phyloP scores from a whole-genome alignment of 2,113 vertebrate genomes.

The Telmatochromis sp. region DNA sequence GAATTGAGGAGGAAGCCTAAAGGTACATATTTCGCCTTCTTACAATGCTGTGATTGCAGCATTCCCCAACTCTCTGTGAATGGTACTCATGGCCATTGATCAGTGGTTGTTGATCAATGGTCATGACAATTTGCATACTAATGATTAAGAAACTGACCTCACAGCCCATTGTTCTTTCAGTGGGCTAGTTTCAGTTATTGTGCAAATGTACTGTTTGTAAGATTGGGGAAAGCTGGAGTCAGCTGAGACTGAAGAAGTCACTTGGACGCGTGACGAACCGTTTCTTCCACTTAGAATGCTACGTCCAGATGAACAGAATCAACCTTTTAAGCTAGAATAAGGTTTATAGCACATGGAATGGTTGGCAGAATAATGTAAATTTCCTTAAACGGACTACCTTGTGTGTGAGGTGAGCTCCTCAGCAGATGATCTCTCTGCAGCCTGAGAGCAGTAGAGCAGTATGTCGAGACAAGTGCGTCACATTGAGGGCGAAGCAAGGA shows the following conservation, averaged over 20 bases:
- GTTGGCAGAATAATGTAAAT: neutral
- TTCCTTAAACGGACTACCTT: slow-evolving; percentile 61
- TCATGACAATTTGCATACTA: neutral
- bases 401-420: slow-evolving; percentile 50
- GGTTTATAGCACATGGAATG: neutral
- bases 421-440: slow-evolving; percentile 72
- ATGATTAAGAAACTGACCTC: neutral
- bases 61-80: neutral
- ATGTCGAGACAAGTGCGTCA: slow-evolving; percentile 67
- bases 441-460: slow-evolving; percentile 73
- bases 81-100: neutral
- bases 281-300: neutral
- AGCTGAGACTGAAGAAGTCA: neutral
- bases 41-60: neutral
- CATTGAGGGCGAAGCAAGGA: slow-evolving; percentile 77
- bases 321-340: neutral
- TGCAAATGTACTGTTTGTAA: neutral
- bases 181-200: neutral
- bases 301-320: neutral
- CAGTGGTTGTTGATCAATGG: neutral
- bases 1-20: neutral
- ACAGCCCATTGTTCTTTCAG: neutral
- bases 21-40: neutral
- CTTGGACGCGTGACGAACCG: neutral
- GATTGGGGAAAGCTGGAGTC: neutral